Base-by-base conservation (phyloP, 2,113 vertebrate genomes). In the Thymallus thymallus region DNA sequence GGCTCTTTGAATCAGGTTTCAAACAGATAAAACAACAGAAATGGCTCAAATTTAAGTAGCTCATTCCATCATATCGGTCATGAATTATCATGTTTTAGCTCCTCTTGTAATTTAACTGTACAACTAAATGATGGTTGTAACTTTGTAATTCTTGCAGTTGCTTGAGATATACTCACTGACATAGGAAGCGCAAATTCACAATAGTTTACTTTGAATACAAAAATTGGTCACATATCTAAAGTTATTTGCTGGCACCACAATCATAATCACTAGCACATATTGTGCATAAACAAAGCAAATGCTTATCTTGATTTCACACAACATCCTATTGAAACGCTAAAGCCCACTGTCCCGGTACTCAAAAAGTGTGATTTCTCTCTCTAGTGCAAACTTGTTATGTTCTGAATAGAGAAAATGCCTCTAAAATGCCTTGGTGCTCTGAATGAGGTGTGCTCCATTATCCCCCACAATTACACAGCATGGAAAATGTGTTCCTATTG, bases 401-500 rank as follows among this genome's bases (percentile, higher is more conserved):
- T 41, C 35, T 41, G 35, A 41, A 41, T 41, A 9, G 35, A 41
- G 35, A 41, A 41, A 41, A 41, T 41, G 35, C 9, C 9, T 41
- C 9, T 41, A 41, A 41, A 10, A 41, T 61, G 67, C 76, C 56
- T 74, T 78, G 83, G 82, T 71, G 48, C 78, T 80, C 69, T 88
- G 82, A 89, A 88, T 90, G 78, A 87, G 85, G 87, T 81, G 84
- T 74, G 85, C 79, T 81, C 87, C 73, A 90, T 90, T 90, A 86
- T 90, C 85, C 70, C 68, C 72, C 80, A 87, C 87, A 88, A 90
- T 90, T 88, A 90, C 85, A 89, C 83, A 88, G 85, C 84, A 86
- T 12, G 35, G 35, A 41, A 90, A 89, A 92, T 88, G 81, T 89
- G 87, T 85, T 87, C 74, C 88, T 82, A 87, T 90, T 89, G 88